Base-by-base conservation (phyloP, 2,888 invertebrate genomes). In the Neelides folsomi region DNA sequence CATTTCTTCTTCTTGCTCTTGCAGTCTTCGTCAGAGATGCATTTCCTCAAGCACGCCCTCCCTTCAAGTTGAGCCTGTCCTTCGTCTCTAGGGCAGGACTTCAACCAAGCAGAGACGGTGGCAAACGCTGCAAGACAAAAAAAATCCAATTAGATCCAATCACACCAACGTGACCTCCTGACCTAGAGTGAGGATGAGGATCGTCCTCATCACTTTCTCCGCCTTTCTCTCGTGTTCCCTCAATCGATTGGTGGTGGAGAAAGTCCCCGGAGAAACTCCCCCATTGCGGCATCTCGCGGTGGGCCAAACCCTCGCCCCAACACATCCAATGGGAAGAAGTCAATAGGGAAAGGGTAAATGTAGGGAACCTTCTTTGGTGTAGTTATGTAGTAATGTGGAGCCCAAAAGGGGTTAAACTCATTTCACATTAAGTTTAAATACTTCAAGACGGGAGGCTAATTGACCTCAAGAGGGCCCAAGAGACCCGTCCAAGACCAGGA, bases 1-100 rank as follows among this genome's bases (percentile, higher is more conserved):
- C 97, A 98, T 69, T 90, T 85, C 74, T 94, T 93, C 75, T 89
- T 87, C 73, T 88, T 86, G 69, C 93, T 93, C 72, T 92, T 90
- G 72, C 97, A 97, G 71, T 95, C 94, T 68, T 86, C 86, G 68
- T 95, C 92, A 0, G 85, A 83, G 0, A 83, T 87, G 69, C 95
- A 97, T 70, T 90, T 90, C 57, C 92, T 79, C 56, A 92, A 77
- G 71, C 93, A 93, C 68, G 86, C 84, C 67, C 90, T 87, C 1
- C 82, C 85, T 70, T 87, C 72, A 51, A 86, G 71, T 0, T 82
- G 81, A 35, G 88, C 88, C 68, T 86, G 86, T 64, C 84, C 83
- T 66, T 88, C 88, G 67, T 88, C 86, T 36, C 89, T 71, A 0
- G 89, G 89, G 65, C 89, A 89, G 66, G 81, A 77, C 1, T 82